Percentiles rank a stretch among this genome's conserved stretches.
phyloP scores from a whole-genome alignment of 1,140 invertebrate species.

The Pygmarrhopalites habei region DNA sequence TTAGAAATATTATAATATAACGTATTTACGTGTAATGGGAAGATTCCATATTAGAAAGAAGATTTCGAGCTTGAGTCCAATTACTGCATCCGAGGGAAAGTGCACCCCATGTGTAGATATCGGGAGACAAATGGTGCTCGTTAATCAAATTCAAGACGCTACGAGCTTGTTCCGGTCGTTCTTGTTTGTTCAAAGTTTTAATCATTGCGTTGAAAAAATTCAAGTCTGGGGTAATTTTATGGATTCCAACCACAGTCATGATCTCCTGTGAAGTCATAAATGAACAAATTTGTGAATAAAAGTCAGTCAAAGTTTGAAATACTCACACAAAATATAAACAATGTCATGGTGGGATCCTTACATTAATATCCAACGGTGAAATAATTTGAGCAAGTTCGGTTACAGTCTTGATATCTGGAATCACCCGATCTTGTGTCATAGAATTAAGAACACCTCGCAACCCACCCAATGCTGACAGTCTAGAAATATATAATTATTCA shows the following conservation, averaged over 20 bases:
- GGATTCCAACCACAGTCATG: constrained; percentile 52
- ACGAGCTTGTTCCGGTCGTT: constrained; percentile 59
- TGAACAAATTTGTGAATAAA: too few species aligned
- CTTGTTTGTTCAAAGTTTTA: constrained; percentile 61
- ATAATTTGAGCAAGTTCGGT: too few species aligned
- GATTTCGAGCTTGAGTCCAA: constrained; percentile 51
- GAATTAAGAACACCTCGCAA: constrained; percentile 59
- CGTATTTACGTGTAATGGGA: background rate
- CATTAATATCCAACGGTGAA: too few species aligned
- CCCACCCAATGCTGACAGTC: constrained; percentile 74
- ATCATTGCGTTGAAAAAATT: constrained; percentile 82
- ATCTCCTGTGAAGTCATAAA: constrained; percentile 50
- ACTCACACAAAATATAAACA: too few species aligned
- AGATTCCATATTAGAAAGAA: constrained; percentile 42
- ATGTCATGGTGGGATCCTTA: too few species aligned
- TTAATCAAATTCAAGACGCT: constrained; percentile 57
- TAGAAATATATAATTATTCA: constrained; percentile 31
- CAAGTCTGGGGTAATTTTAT: constrained; percentile 59
- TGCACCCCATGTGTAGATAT: constrained; percentile 77
- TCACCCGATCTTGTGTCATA: constrained; percentile 59
- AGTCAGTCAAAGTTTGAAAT: too few species aligned
- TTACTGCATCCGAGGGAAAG: constrained; percentile 67
- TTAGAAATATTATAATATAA: too few species aligned
- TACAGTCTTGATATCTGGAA: constrained; percentile 70
- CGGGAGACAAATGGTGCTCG: constrained; percentile 52